Evolutionary conservation across 2,888 invertebrate species (phyloP), one percentile per base, ranked within the genome.

Genomic region (Tinea trinotella): DNA sequence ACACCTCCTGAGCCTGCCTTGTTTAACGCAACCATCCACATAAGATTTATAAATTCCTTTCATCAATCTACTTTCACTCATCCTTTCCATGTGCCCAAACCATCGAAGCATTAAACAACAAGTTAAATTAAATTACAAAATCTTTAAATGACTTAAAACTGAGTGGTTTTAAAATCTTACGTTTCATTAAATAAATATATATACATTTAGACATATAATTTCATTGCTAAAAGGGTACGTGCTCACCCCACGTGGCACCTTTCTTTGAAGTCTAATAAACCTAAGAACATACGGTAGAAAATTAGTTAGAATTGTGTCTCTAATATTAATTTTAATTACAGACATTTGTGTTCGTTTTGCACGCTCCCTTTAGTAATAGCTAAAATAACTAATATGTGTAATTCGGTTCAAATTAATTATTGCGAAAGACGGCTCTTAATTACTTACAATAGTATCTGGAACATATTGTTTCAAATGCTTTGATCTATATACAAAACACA

Each of bases 311-410:
- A 24, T 2, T 55, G n/a, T 19, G 24, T 52, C 53, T 54, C 34
- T 56, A 30, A 56, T 46, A 55, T 54, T 55, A 20, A 56, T 52
- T 54, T 48, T 56, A 56, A 56, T 55, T 56, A 56, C 35, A 55
- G 53, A 49, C 53, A 50, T 52, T 30, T 34, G 46, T 40, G 40
- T 24, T 5, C 40, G 40, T 40, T 40, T 40, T 40, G 40, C 46
- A 17, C 46, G 46, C 19, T 9, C 46, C 46, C 46, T 19, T 40
- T 19, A 17, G 19, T 46, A 46, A 46, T 46, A 46, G 19, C 46
- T n/a, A 19, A n/a, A 46, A 18, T 30, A 40, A 15, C 40, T 40
- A 40, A 40, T 40, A 40, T 40, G 40, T 40, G 40, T 40, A 40
- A 40, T 40, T 40, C 40, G 7, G 13, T 40, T 4, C 40, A 15